Conservation (phyloP, 2,888 invertebrate genomes). For the Anoplius nigerrimus region DNA sequence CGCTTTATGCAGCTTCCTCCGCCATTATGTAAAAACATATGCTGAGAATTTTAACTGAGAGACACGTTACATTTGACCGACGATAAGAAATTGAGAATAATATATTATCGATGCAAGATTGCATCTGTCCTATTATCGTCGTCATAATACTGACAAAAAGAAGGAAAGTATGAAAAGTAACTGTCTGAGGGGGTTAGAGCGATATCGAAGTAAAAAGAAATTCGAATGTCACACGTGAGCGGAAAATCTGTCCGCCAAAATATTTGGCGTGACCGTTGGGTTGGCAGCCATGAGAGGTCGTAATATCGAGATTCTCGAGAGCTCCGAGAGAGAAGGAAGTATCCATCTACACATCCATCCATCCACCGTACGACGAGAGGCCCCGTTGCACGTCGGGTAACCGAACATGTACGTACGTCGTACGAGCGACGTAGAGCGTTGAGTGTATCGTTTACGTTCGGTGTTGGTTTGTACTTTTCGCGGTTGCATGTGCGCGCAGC, state of each 20-base stretch:
- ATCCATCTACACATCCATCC: conserved; percentile 55
- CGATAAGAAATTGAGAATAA: too few relatives aligned
- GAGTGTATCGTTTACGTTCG: conserved; percentile 45
- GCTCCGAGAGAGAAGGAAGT: conserved; percentile 58
- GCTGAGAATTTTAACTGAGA: too few relatives aligned
- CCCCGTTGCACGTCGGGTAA: conserved; percentile 71
- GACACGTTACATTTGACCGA: too few relatives aligned
- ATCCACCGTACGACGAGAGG: conserved; percentile 55
- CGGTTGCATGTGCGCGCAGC: conserved; percentile 48
- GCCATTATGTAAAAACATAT: too few relatives aligned
- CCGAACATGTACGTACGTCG: conserved; percentile 68
- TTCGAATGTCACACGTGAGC: not conserved
- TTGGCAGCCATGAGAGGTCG: conserved; percentile 47
- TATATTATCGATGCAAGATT: too few relatives aligned
- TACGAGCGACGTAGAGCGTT: conserved; percentile 61
- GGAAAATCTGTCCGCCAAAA: not conserved
- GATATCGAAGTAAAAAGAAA: not conserved
- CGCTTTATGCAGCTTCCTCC: too few relatives aligned
- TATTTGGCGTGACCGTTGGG: conserved; percentile 10
- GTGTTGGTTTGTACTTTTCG: conserved; percentile 43
- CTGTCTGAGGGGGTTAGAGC: too few relatives aligned
- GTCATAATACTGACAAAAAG: too few relatives aligned
- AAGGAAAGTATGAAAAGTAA: too few relatives aligned
- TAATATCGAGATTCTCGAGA: conserved; percentile 53
- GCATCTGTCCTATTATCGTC: too few relatives aligned